Evolutionary conservation across 1,140 invertebrate species (phyloP).

Genomic region (Drosophila pectinifera): DNA sequence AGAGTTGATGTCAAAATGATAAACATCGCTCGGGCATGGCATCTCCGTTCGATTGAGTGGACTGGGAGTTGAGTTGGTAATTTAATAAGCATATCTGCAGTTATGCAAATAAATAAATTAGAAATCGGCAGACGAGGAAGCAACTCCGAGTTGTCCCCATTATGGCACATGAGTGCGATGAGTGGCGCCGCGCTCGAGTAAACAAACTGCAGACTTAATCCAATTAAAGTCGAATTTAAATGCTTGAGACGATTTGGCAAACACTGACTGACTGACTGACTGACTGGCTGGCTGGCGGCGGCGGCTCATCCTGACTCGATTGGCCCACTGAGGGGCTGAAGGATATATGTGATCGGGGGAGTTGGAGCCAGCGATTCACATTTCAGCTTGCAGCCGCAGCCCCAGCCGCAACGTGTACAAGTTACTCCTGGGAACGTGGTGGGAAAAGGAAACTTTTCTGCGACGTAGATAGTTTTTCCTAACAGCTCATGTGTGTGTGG

Average conservation of each 20-base stretch:
- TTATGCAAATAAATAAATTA: constrained; percentile 64
- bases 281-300: too few species aligned
- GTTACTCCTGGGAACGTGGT: constrained; percentile 48
- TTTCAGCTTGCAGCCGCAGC: constrained; percentile 46
- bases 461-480: constrained; percentile 68
- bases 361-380: constrained; percentile 37
- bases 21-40: neutral
- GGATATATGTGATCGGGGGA: constrained; percentile 7
- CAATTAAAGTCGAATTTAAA: constrained; percentile 80
- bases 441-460: constrained; percentile 58
- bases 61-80: constrained; percentile 38
- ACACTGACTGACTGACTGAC: constrained; percentile 18
- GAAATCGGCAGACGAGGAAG: constrained; percentile 11
- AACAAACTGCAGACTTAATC: constrained; percentile 71
- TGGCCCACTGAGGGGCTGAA: constrained; percentile 16
- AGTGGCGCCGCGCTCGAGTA: constrained; percentile 36
- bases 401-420: constrained; percentile 48
- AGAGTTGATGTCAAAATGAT: constrained; percentile 33
- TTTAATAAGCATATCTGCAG: constrained; percentile 63
- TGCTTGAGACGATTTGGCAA: constrained; percentile 67
- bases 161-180: constrained; percentile 34
- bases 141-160: constrained; percentile 11
- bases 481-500: constrained; percentile 49
- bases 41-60: constrained; percentile 1
- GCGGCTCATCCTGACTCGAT: constrained; percentile 23